These are phyloP conservation scores for Anser brachyrhynchus DNA, from an alignment of 2,113 vertebrate species.

Conservation along the genomic window DNA sequence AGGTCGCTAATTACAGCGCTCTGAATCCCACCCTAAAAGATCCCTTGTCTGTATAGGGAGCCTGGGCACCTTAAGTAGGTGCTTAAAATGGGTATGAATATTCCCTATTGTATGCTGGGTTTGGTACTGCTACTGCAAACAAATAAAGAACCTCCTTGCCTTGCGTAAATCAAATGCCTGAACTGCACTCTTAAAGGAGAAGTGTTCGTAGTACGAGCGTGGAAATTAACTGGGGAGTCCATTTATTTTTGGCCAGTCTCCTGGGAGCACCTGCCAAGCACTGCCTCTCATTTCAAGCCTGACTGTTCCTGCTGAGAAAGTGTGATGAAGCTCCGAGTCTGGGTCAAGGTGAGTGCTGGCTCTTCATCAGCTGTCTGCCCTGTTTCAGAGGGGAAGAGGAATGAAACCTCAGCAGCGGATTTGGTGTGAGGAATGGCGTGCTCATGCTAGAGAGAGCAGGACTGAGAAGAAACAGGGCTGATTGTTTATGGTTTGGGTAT, in stretches of 20 bases:
- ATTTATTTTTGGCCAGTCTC: conserved; percentile 46
- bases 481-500: neutral
- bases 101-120: neutral
- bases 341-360: conserved; percentile 58
- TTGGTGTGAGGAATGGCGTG: neutral
- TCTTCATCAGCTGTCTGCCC: conserved; percentile 11
- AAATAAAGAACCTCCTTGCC: neutral
- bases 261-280: conserved; percentile 22
- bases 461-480: neutral
- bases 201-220: neutral
- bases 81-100: neutral
- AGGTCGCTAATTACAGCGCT: neutral
- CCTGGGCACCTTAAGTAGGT: neutral
- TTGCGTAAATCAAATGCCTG: neutral
- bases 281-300: conserved; percentile 38
- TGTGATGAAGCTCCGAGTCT: conserved; percentile 37
- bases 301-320: conserved; percentile 42
- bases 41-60: neutral
- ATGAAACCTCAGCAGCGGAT: neutral
- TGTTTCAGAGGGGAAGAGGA: neutral
- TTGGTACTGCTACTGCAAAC: neutral
- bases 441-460: neutral
- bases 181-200: neutral
- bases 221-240: conserved; percentile 29
- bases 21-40: conserved; percentile 13